Evolutionary conservation across 2,113 vertebrate species (phyloP), one percentile per base, ranked within the genome.

Genomic region (Gymnocephalus cernua): DNA sequence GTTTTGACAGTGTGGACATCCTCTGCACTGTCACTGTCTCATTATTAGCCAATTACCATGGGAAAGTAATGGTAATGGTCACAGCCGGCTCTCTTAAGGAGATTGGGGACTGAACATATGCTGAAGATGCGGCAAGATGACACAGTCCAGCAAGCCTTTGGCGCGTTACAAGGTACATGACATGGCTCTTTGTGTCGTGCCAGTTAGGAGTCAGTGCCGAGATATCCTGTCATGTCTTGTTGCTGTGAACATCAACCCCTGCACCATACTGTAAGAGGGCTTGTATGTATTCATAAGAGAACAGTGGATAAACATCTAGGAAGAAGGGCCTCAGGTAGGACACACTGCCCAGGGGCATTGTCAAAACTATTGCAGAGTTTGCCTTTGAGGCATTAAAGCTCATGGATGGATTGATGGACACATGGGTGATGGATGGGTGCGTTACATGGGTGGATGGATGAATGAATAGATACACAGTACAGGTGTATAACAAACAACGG

Each of bases 11-110:
- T 68, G 68, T 47, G 62, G 90, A 86, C 86, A 85, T 87, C 84
- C 81, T 84, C 83, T 66, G 78, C 74, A 75, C 82, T 66, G 77
- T 87, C 85, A 77, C 84, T 86, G 83, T 92, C 89, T 91, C 84
- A 88, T 90, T 92, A 92, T 91, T 88, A 91, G 83, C 91, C 89
- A 91, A 91, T 92, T 92, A 92, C 90, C 77, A 85, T 83, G 74
- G 77, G 71, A 92, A 91, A 88, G 89, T 87, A 93, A 91, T 83
- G 86, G 87, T 77, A 64, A 83, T 86, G 88, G 89, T 87, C 89
- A 89, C 82, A 89, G 88, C 61, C 77, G 32, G 77, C 79, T 87
- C 84, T 80, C 82, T 84, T 84, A 75, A 79, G 88, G 88, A 87
- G 85, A 84, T 45, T 51, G 65, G 84, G 88, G 88, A 86, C 75